Conservation (phyloP, 2,888 invertebrate genomes). For the Idaea dimidiata region DNA sequence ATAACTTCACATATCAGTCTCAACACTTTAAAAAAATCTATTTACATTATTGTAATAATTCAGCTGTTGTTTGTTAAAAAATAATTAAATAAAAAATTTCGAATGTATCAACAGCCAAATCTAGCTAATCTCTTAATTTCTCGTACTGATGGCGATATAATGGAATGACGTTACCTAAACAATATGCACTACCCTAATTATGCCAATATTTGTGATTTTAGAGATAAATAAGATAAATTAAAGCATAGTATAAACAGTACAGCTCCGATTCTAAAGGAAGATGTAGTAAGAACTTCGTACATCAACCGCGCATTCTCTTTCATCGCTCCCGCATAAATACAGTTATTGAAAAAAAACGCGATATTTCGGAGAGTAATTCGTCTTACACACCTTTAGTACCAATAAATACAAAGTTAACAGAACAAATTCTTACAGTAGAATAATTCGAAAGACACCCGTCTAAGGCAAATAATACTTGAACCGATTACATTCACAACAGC, state of each 20-base stretch:
- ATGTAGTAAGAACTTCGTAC: too few relatives aligned
- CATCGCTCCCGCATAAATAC: too few relatives aligned
- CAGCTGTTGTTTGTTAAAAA: slow-evolving; percentile 54
- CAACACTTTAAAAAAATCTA: slow-evolving; percentile 71
- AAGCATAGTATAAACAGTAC: slow-evolving; percentile 41
- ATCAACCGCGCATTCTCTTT: too few relatives aligned
- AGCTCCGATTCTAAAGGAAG: neutral
- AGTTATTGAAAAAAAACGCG: too few relatives aligned
- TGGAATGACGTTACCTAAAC: slow-evolving; percentile 61
- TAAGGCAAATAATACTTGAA: slow-evolving; percentile 10
- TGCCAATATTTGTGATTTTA: slow-evolving; percentile 51
- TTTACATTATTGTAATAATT: slow-evolving; percentile 71
- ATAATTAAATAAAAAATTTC: slow-evolving; percentile 35
- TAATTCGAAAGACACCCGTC: neutral
- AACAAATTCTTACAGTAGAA: neutral
- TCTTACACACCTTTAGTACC: slow-evolving; percentile 32
- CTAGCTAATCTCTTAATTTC: slow-evolving; percentile 38
- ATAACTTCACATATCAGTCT: slow-evolving; percentile 79
- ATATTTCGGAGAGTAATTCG: slow-evolving; percentile 23
- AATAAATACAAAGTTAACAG: slow-evolving; percentile 9
- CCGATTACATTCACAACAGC: slow-evolving; percentile 15
- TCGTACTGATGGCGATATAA: slow-evolving; percentile 34
- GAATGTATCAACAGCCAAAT: slow-evolving; percentile 44
- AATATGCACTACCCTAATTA: slow-evolving; percentile 41
- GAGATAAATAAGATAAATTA: slow-evolving; percentile 51